Conservation (phyloP, 2,797 vertebrate genomes). For the Melanotaenia maccullochi region DNA sequence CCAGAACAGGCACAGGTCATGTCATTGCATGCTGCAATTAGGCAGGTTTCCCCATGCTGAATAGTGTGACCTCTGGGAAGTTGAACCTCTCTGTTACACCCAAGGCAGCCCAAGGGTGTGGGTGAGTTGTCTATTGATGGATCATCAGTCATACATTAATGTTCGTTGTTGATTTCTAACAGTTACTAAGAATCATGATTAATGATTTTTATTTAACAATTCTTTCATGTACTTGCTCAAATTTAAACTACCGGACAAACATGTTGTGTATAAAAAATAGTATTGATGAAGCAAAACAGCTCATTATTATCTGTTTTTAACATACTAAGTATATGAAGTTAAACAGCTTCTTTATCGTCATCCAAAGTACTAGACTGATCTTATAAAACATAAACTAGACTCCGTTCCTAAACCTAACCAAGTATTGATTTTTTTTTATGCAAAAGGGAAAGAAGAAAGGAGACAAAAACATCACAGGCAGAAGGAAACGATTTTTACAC, state of each 20-base stretch:
- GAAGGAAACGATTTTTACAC: no score
- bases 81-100: conserved; percentile 33
- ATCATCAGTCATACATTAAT: conserved; percentile 13
- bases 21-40: conserved; percentile 27
- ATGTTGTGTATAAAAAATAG: not conserved
- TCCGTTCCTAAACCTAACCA: no score
- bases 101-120: conserved; percentile 7
- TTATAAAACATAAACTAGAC: not conserved
- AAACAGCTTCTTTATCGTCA: no score
- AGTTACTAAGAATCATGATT: not conserved
- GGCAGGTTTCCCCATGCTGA: conserved; percentile 9
- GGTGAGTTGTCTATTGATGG: conserved; percentile 18
- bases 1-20: conserved; percentile 38
- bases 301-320: not conserved
- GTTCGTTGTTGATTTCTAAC: not conserved
- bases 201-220: conserved; percentile 3
- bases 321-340: no score
- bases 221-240: not conserved
- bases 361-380: not conserved
- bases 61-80: conserved; percentile 42
- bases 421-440: no score
- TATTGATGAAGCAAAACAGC: not conserved
- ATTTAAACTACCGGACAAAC: not conserved
- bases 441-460: no score
- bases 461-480: no score